These are phyloP conservation scores for Meandrusa payeni DNA, from an alignment of 2,888 invertebrate genomes.

Conservation along the genomic window DNA sequence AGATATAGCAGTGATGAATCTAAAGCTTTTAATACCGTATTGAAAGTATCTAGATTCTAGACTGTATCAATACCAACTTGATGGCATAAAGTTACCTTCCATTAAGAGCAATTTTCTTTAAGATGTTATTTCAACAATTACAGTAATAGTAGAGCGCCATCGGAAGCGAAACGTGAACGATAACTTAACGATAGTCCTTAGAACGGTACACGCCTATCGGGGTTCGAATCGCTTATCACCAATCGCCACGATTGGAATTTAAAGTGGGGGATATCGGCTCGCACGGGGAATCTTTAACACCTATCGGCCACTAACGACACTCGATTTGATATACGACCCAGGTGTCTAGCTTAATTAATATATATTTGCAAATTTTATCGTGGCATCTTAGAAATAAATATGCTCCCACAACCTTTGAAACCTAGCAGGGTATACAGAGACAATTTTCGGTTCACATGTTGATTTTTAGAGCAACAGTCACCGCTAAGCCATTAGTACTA, in stretches of 20 bases:
- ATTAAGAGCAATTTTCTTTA: no score
- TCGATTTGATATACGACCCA: conserved; percentile 18
- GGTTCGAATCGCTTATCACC: conserved; percentile 71
- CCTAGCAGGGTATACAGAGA: no score
- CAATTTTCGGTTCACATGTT: no score
- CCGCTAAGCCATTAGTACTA: no score
- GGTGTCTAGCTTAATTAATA: conserved; percentile 15
- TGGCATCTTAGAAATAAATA: neutral
- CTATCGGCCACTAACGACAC: conserved; percentile 46
- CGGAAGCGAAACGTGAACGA: conserved; percentile 77
- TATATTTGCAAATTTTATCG: conserved; percentile 7
- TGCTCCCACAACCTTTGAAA: no score
- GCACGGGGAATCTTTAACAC: conserved; percentile 30
- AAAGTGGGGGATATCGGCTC: conserved; percentile 41
- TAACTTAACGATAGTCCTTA: conserved; percentile 68
- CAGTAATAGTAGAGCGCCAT: conserved; percentile 55
- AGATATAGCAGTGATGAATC: no score
- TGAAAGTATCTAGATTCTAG: no score
- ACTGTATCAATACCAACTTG: no score
- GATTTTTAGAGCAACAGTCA: no score
- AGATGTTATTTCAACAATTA: conserved; percentile 45
- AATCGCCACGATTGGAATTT: conserved; percentile 71
- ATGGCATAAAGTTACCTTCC: no score
- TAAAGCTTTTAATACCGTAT: no score
- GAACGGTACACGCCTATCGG: conserved; percentile 70